Conservation (phyloP, 2,113 vertebrate genomes). For the Sterna hirundo region DNA sequence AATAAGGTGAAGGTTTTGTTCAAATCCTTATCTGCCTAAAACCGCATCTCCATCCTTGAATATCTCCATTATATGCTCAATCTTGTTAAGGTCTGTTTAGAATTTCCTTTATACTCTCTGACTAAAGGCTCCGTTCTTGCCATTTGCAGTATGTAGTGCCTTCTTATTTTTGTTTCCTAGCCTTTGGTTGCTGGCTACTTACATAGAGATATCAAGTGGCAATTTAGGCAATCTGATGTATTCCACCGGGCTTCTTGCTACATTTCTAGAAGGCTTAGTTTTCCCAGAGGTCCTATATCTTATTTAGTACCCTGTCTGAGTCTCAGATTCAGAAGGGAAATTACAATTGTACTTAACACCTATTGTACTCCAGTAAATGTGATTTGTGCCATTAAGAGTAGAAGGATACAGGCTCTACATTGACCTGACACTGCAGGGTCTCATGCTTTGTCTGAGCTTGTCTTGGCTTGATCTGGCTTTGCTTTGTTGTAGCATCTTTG, state of each 20-base stretch:
- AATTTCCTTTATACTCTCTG: neutral
- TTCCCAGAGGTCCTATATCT: neutral
- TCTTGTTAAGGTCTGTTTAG: neutral
- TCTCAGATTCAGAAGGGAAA: neutral
- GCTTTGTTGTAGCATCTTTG: neutral
- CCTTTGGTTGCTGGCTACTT: neutral
- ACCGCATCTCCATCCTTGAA: neutral
- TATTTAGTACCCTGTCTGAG: neutral
- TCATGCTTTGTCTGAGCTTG: neutral
- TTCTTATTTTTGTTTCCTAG: neutral
- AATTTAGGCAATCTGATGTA: neutral
- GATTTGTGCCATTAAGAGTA: neutral
- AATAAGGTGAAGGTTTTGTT: neutral
- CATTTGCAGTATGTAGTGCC: rapidly evolving
- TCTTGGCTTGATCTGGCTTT: neutral
- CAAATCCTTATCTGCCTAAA: neutral
- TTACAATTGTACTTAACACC: neutral
- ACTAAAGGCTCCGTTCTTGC: neutral
- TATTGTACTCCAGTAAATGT: neutral
- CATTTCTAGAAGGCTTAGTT: neutral
- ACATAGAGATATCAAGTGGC: neutral
- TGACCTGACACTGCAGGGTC: neutral
- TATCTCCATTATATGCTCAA: neutral
- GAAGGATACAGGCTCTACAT: neutral
- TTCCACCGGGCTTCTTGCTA: neutral